Conservation (phyloP, 37 sponge, comb jelly and placozoan genomes). For the Spongilla lacustris region DNA sequence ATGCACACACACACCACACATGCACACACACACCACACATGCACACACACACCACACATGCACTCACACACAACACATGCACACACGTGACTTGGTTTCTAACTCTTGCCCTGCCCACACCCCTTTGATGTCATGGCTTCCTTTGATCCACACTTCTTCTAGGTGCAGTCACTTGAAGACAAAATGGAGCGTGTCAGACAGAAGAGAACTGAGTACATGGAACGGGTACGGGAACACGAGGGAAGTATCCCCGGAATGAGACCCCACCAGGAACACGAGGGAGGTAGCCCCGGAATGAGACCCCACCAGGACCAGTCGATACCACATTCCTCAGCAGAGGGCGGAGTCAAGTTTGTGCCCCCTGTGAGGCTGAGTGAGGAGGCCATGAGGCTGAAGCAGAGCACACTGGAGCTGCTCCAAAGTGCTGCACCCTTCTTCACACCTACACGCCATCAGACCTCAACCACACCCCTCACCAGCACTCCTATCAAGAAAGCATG, state of each 20-base stretch:
- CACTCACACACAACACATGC: no score
- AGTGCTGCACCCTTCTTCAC: no score
- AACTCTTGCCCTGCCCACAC: no score
- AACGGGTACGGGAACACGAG: constrained; percentile 31
- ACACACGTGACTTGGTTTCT: no score
- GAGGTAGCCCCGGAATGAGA: not conserved
- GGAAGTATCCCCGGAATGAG: constrained; percentile 3
- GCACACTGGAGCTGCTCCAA: not conserved
- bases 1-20: no score
- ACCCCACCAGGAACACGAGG: constrained; percentile 11
- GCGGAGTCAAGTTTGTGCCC: not conserved
- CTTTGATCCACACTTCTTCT: not conserved
- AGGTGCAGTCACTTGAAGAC: constrained; percentile 25
- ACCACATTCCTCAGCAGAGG: no score
- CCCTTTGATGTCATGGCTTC: no score
- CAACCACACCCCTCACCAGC: no score
- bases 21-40: no score
- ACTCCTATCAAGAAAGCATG: no score
- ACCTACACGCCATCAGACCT: no score
- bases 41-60: no score
- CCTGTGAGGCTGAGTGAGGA: not conserved
- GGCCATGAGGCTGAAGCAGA: not conserved
- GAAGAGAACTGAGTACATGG: constrained; percentile 20
- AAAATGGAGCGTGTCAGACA: not conserved
- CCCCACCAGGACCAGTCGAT: not conserved